Conservation (phyloP, 2,888 invertebrate species). For the Mythimna impura region DNA sequence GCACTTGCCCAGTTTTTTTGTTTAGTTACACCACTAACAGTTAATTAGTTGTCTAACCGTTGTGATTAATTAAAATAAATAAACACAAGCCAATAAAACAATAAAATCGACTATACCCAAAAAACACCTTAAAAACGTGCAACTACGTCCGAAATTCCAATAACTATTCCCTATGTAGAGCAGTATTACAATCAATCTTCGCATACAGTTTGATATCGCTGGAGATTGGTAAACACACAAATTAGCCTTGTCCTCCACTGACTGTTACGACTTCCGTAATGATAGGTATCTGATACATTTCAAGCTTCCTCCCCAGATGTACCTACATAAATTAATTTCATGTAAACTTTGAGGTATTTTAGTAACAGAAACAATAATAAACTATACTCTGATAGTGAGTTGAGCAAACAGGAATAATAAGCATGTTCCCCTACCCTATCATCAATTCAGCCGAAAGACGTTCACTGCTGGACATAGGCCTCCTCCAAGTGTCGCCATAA, state of each 20-base stretch:
- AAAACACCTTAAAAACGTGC: not conserved
- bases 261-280: conserved; percentile 51
- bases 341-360: conserved; percentile 47
- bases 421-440: not conserved
- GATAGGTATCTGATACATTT: conserved; percentile 50
- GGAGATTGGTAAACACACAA: conserved; percentile 45
- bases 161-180: not conserved
- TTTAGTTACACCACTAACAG: no score
- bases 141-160: conserved; percentile 1
- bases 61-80: no score
- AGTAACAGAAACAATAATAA: conserved; percentile 27
- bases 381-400: conserved; percentile 6
- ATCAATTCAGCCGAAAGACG: no score
- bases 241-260: conserved; percentile 52
- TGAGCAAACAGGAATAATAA: not conserved
- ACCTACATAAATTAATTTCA: conserved; percentile 52
- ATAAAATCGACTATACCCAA: conserved; percentile 5
- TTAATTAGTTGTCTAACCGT: no score
- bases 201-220: conserved; percentile 40
- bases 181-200: conserved; percentile 25
- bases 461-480: no score
- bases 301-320: conserved; percentile 49
- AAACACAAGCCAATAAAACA: not conserved
- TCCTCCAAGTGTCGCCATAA: no score
- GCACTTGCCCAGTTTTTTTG: no score